Evolutionary conservation across 2,888 invertebrate species (phyloP).

Genomic region (Muschampia plurimacula): DNA sequence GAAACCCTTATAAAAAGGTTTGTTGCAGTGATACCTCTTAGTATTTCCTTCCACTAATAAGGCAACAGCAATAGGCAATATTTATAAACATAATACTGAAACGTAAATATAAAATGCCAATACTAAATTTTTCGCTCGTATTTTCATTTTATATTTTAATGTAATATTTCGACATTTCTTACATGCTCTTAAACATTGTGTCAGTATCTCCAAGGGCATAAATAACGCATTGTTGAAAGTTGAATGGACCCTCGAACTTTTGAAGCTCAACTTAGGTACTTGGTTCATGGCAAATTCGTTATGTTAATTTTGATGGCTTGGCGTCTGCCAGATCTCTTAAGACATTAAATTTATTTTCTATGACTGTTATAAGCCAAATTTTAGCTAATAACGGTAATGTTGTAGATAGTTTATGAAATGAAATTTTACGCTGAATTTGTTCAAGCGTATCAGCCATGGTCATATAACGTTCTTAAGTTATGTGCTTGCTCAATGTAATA

Average conservation of each 20-base stretch:
- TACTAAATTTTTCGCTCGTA: too few species aligned
- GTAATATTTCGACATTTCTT: neutral
- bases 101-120: neutral
- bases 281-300: slow-evolving; percentile 63
- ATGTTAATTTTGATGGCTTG: slow-evolving; percentile 73
- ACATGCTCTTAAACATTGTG: neutral
- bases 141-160: neutral
- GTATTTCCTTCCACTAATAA: too few species aligned
- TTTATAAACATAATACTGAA: too few species aligned
- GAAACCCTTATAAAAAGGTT: too few species aligned
- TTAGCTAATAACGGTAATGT: slow-evolving; percentile 63
- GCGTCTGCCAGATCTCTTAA: slow-evolving; percentile 62
- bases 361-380: slow-evolving; percentile 60
- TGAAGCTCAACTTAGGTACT: slow-evolving; percentile 56
- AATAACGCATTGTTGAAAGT: slow-evolving; percentile 64
- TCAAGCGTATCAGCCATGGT: slow-evolving; percentile 48
- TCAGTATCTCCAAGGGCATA: neutral
- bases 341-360: slow-evolving; percentile 68
- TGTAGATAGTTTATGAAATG: slow-evolving; percentile 64
- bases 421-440: slow-evolving; percentile 57
- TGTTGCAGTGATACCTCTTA: too few species aligned
- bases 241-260: slow-evolving; percentile 67
- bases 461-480: slow-evolving; percentile 49
- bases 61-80: too few species aligned
- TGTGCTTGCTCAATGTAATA: slow-evolving; percentile 48